Evolutionary conservation across 2,797 vertebrate genomes (phyloP).

Genomic region (Eospalax fontanierii): DNA sequence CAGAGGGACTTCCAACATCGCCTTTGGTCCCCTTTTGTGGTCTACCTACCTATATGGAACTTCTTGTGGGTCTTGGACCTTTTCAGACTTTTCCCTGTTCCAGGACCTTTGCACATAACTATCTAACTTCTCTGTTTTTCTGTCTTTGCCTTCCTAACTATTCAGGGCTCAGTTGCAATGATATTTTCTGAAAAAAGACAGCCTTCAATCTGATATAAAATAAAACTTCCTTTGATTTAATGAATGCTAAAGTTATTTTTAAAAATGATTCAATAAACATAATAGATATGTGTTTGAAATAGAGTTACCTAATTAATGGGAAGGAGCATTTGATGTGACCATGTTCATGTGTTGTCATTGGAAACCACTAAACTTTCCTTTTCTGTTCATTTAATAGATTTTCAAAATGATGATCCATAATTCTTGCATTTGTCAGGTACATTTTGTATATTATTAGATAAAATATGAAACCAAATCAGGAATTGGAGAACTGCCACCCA

Average conservation of each 20-base stretch:
- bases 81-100: not conserved
- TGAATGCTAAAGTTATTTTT: conserved; percentile 44
- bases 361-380: conserved; percentile 55
- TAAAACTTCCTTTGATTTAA: conserved; percentile 32
- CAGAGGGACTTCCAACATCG: not conserved
- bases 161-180: conserved; percentile 34
- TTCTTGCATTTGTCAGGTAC: not conserved
- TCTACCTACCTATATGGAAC: not conserved
- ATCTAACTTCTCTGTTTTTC: not conserved
- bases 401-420: not conserved
- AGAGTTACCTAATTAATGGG: conserved; percentile 44
- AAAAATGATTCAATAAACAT: conserved; percentile 23
- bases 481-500: not conserved
- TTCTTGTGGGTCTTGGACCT: not conserved
- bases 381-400: not conserved
- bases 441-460: conserved; percentile 62
- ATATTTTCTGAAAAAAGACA: not conserved
- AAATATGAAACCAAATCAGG: not conserved
- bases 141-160: not conserved
- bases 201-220: conserved; percentile 36
- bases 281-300: conserved; percentile 23
- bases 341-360: conserved; percentile 46
- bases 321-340: conserved; percentile 27
- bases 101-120: not conserved
- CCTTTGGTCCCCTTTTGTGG: not conserved